A percentile compares a stretch with the other conserved stretches of the same genome.
Conservation (phyloP, 2,113 vertebrate genomes). For the Deroptyus accipitrinus region DNA sequence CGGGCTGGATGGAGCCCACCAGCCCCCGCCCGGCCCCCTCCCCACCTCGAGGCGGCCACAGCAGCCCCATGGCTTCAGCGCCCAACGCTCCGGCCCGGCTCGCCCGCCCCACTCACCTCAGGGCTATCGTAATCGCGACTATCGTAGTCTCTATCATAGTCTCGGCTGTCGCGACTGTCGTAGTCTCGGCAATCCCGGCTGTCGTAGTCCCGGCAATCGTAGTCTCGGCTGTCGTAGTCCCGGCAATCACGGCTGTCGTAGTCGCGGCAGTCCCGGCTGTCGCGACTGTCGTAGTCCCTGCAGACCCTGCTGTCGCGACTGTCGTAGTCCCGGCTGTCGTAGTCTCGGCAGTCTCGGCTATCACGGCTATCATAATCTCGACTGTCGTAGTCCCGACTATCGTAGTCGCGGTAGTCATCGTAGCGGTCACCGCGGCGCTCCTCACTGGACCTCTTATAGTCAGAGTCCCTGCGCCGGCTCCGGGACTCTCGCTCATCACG, state of each 20-base stretch:
- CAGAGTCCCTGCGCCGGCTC: conserved; percentile 85
- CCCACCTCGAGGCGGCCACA: accelerated
- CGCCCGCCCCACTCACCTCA: conserved; percentile 41
- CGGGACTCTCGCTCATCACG: conserved; percentile 85
- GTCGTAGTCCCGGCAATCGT: conserved; percentile 39
- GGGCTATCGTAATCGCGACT: conserved; percentile 60
- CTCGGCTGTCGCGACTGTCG: conserved; percentile 39
- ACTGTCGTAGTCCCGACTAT: conserved; percentile 82
- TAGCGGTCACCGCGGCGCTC: conserved; percentile 88
- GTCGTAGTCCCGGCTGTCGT: conserved; percentile 28
- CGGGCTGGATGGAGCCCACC: no score
- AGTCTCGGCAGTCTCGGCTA: conserved; percentile 32
- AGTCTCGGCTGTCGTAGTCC: conserved; percentile 50
- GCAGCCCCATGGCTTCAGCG: no score
- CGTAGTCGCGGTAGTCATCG: conserved; percentile 88
- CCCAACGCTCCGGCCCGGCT: no score
- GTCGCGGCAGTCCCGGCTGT: conserved; percentile 30
- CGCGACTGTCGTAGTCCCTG: conserved; percentile 45
- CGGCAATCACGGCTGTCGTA: conserved; percentile 47
- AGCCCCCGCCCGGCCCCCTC: accelerated
- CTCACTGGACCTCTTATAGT: conserved; percentile 87
- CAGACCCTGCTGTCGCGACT: conserved; percentile 40
- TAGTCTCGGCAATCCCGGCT: conserved; percentile 44
- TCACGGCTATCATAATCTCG: conserved; percentile 73
- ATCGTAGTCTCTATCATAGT: conserved; percentile 53